Percentiles rank a stretch among this genome's conserved stretches.
These are phyloP conservation scores for Epistrophella euchroma DNA, from an alignment of 2,888 invertebrate species.

Conservation along the genomic window DNA sequence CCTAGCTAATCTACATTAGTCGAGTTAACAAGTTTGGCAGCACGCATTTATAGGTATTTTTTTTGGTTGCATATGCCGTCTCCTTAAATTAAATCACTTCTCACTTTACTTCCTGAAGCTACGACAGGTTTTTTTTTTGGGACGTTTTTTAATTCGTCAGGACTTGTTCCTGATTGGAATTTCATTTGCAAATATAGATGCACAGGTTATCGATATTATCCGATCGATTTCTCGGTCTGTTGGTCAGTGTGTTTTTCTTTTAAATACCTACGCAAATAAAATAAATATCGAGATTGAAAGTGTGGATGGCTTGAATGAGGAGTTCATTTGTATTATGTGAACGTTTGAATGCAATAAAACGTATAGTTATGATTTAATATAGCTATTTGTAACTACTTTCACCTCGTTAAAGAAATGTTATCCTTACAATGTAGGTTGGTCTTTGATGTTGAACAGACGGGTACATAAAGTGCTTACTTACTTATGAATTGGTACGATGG, in stretches of 20 bases:
- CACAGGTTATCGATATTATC: constrained; percentile 6
- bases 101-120: constrained; percentile 21
- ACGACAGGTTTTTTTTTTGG: neutral
- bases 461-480: neutral
- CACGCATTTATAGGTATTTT: neutral
- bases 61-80: neutral
- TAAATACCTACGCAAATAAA: too few species aligned
- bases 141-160: constrained; percentile 7
- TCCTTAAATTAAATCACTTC: constrained; percentile 23
- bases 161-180: constrained; percentile 24
- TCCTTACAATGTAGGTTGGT: constrained; percentile 22
- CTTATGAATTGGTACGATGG: neutral
- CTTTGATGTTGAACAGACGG: neutral
- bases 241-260: constrained; percentile 6
- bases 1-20: neutral
- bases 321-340: constrained; percentile 19
- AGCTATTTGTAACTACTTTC: constrained; percentile 18
- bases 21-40: neutral
- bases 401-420: constrained; percentile 24
- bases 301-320: neutral
- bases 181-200: constrained; percentile 11
- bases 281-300: neutral
- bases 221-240: constrained; percentile 10
- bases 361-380: constrained; percentile 18
- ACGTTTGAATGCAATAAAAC: constrained; percentile 12